A percentile compares a stretch with the other conserved stretches of the same genome.
phyloP scores from a whole-genome alignment of 2,888 invertebrate species.

The Brachycybe producta region DNA sequence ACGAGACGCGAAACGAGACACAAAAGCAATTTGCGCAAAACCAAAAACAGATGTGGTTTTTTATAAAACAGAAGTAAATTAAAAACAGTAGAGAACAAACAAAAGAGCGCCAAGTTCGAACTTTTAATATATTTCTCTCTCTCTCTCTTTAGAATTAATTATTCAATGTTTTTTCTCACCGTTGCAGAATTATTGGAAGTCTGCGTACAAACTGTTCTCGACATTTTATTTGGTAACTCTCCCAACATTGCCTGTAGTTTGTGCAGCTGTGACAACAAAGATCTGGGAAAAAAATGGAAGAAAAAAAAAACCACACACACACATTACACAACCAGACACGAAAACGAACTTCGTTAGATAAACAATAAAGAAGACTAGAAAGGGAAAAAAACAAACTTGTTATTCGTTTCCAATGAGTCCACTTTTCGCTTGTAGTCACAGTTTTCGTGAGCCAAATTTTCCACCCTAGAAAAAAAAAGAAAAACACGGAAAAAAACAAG shows the following conservation, averaged over 20 bases:
- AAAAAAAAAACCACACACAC: background rate
- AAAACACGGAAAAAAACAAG: background rate
- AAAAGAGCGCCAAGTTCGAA: no score
- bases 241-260: conserved; percentile 20
- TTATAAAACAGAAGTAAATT: no score
- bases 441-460: conserved; percentile 64
- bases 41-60: no score
- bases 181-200: no score
- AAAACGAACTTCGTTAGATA: background rate
- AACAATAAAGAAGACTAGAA: background rate
- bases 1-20: no score
- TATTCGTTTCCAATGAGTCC: conserved; percentile 59
- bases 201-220: conserved; percentile 19
- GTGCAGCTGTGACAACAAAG: conserved; percentile 19
- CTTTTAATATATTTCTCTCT: no score
- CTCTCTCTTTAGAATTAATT: no score
- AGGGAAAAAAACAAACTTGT: conserved; percentile 30
- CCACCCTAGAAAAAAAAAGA: conserved; percentile 40
- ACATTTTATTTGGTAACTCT: conserved; percentile 16
- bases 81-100: no score
- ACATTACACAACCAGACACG: background rate
- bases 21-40: no score
- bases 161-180: no score
- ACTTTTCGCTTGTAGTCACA: conserved; percentile 64
- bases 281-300: conserved; percentile 9